Evolutionary conservation across 2,888 invertebrate species (phyloP), one percentile per base, ranked within the genome.

Genomic region (Saturnia pavonia): DNA sequence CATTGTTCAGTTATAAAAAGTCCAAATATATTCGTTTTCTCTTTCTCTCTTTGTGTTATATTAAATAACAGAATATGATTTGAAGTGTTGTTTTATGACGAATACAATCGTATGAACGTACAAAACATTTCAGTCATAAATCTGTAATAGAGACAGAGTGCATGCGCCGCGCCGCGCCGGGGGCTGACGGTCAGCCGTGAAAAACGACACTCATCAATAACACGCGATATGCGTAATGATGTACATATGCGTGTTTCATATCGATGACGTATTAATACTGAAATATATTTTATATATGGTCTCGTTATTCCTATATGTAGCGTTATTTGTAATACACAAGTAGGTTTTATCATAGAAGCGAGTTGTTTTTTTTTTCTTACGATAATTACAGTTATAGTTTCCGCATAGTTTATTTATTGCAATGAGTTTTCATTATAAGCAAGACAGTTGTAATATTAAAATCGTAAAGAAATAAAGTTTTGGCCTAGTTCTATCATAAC

Each of bases 191-290:
- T 72, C 76, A 74, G 74, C 75, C 73, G 78, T 89, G 91, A 91
- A 88, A 89, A 90, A 91, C 87, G 82, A 76, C 77, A 69, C 75
- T 83, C 85, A 91, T 91, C 86, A 87, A 89, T 91, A 88, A 88
- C 82, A 40, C 34, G 73, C 77, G 83, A 80, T 88, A 85, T 84
- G 80, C 81, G 77, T 76, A 76, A 74, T 78, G 76, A 74, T 74
- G 74, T 74, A 77, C 79, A 74, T 74, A 68, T 75, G 72, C 73
- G 72, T 75, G 73, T 71, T 76, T 77, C 76, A 74, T 82, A 82
- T 83, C 80, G 83, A 85, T 84, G 76, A 78, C 75, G 83, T 83
- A 86, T 86, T 81, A 80, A 85, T 84, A 75, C 22, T 40, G 4
- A n/a, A 65, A 40, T 76, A 76, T 77, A 67, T 70, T 67, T 70